Evolutionary conservation across 2,113 vertebrate genomes (phyloP), one percentile per base, ranked within the genome.

Genomic region (Elachura formosa): DNA sequence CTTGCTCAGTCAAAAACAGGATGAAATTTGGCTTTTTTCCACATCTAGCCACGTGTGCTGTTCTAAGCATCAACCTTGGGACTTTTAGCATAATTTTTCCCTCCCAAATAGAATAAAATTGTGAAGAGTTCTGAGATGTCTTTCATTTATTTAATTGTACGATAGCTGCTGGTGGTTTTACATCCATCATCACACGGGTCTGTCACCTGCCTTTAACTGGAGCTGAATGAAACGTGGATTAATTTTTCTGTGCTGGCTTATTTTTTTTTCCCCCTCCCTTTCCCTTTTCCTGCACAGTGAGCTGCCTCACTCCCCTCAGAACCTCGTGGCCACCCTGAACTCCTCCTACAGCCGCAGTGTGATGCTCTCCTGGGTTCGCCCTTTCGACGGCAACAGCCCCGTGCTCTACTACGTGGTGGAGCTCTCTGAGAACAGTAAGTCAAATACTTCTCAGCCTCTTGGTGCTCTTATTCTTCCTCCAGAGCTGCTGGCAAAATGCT

Each of bases 361-460:
- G 94, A 87, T 93, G 71, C 98, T 99, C 48, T 99, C 99, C 96
- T 99, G 99, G 99, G 98, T 99, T 9, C 98, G 99, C 3, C 99
- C 99, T 69, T 99, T 99, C 12, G 98, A 99, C 9, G 99, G 99
- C 40, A 99, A 99, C 98, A 99, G 99, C 81, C 99, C 98, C 2
- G 98, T 99, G 11, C 98, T 99, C 25, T 95, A 98, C 96, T 99
- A 99, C 91, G 97, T 99, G 41, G 98, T 99, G 43, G 99, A 99
- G 97, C 98, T 99, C 62, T 99, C 99, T 2, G 99, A 99, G 94
- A 99, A 99, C 98, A 99, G 99, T 99, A 74, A 98, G 3, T 49
- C 38, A 67, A 21, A 52, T 9, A 2, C 15, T 7, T 38, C 55
- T 58, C 61, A 74, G 22, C 22, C 26, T 33, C 34, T 1, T 10